These are phyloP conservation scores for Diloba caeruleocephala DNA, from an alignment of 2,888 invertebrate species.

Conservation along the genomic window DNA sequence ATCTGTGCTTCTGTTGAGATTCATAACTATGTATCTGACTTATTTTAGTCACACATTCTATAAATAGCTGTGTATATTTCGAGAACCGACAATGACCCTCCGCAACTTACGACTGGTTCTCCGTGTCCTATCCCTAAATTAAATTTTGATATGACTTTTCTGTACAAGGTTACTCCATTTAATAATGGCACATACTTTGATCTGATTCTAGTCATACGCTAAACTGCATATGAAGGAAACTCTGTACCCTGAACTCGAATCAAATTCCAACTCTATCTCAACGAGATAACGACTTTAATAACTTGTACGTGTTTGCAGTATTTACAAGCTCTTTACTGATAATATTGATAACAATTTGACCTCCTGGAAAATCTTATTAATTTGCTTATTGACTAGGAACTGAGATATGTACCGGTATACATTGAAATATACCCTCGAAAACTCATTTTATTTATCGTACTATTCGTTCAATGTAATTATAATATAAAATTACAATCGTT, in stretches of 20 bases:
- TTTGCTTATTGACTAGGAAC: background rate
- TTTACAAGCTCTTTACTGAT: slow-evolving; percentile 23
- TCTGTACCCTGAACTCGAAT: slow-evolving; percentile 8
- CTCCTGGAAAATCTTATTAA: slow-evolving; percentile 26
- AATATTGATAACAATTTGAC: slow-evolving; percentile 41
- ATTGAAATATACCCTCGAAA: slow-evolving; percentile 1
- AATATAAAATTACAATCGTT: background rate
- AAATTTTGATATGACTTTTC: too few species aligned
- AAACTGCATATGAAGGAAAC: slow-evolving; percentile 38
- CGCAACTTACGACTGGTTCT: too few species aligned
- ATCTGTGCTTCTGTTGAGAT: slow-evolving; percentile 41
- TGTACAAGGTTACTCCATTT: background rate
- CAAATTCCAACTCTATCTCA: slow-evolving; percentile 25
- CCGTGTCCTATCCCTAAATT: too few species aligned
- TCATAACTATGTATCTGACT: slow-evolving; percentile 25
- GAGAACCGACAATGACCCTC: too few species aligned
- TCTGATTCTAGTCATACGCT: slow-evolving; percentile 10
- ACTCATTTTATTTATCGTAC: background rate
- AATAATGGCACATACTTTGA: slow-evolving; percentile 13
- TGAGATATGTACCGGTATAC: background rate
- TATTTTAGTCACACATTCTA: too few species aligned
- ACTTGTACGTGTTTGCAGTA: slow-evolving; percentile 8
- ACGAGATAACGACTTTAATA: slow-evolving; percentile 14
- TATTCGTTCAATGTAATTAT: slow-evolving; percentile 4
- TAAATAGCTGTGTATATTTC: too few species aligned